phyloP scores from a whole-genome alignment of 2,888 invertebrate genomes.

The Pogonocherus hispidulus region DNA sequence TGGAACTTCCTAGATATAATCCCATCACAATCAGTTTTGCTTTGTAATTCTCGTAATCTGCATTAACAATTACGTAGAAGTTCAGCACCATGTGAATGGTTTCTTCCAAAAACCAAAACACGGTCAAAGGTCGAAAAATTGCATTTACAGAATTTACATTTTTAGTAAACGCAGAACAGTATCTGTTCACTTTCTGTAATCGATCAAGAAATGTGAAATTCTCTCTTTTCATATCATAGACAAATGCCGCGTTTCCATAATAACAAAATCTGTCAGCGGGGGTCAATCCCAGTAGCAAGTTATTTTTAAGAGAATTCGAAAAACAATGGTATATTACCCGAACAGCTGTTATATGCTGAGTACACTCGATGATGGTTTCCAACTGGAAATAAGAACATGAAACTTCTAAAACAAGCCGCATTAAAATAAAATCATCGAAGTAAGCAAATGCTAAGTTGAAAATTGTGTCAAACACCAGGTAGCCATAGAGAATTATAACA shows the following conservation, averaged over 20 bases:
- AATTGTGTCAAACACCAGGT: not conserved
- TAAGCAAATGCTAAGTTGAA: not conserved
- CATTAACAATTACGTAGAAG: not conserved
- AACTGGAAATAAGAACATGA: not conserved
- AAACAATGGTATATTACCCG: not conserved
- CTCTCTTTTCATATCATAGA: not conserved
- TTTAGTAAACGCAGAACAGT: not conserved
- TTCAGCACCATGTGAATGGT: not conserved
- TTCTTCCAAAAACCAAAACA: not conserved
- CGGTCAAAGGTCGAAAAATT: not conserved
- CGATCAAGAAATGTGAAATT: not conserved
- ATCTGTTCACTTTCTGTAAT: not conserved
- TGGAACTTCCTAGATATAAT: not conserved
- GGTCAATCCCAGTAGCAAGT: not conserved
- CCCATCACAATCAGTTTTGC: not conserved
- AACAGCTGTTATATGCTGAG: not conserved
- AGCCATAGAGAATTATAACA: not conserved
- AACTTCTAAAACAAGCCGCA: not conserved
- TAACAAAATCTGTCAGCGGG: not conserved
- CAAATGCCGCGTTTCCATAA: not conserved
- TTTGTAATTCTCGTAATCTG: not conserved
- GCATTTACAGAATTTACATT: not conserved
- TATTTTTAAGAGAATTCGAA: not conserved
- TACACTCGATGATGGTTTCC: not conserved
- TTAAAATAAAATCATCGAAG: not conserved